phyloP scores from a whole-genome alignment of 2,888 invertebrate genomes.

The Macrophya alboannulata region DNA sequence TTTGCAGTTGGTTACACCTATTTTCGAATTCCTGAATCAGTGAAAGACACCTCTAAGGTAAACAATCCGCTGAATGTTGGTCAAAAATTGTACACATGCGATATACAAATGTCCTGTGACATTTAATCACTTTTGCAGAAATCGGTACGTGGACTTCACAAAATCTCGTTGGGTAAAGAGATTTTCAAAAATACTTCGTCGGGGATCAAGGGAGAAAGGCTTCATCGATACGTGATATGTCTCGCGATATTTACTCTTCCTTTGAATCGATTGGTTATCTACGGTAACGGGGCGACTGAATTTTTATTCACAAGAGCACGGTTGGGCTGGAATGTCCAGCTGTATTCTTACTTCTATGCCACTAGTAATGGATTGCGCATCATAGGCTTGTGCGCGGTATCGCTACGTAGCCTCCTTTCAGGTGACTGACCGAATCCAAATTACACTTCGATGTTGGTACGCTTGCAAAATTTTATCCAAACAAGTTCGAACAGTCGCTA shows the following conservation, averaged over 20 bases:
- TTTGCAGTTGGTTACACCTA: slow-evolving; percentile 81
- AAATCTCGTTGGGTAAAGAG: slow-evolving; percentile 81
- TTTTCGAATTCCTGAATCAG: slow-evolving; percentile 82
- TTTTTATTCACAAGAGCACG: slow-evolving; percentile 85
- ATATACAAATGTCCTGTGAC: too few relatives aligned
- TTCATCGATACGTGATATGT: slow-evolving; percentile 82
- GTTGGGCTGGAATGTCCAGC: slow-evolving; percentile 86
- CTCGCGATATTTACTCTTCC: slow-evolving; percentile 75
- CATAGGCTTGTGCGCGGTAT: slow-evolving; percentile 77
- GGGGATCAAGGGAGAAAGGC: slow-evolving; percentile 82
- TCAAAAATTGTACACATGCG: background rate
- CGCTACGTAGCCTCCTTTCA: background rate
- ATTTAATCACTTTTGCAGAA: slow-evolving; percentile 79
- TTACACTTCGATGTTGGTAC: slow-evolving; percentile 79
- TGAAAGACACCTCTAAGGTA: background rate
- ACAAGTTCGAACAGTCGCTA: slow-evolving; percentile 81
- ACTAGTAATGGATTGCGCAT: slow-evolving; percentile 81
- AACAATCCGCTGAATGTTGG: background rate
- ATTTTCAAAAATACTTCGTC: slow-evolving; percentile 83
- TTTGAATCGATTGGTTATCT: slow-evolving; percentile 77
- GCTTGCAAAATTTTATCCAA: slow-evolving; percentile 83
- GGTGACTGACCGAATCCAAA: slow-evolving; percentile 63
- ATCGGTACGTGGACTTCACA: slow-evolving; percentile 79
- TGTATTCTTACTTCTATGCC: slow-evolving; percentile 84
- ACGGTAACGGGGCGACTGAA: slow-evolving; percentile 81